phyloP scores from a whole-genome alignment of 1,140 invertebrate species.

The Ridgeia piscesae region DNA sequence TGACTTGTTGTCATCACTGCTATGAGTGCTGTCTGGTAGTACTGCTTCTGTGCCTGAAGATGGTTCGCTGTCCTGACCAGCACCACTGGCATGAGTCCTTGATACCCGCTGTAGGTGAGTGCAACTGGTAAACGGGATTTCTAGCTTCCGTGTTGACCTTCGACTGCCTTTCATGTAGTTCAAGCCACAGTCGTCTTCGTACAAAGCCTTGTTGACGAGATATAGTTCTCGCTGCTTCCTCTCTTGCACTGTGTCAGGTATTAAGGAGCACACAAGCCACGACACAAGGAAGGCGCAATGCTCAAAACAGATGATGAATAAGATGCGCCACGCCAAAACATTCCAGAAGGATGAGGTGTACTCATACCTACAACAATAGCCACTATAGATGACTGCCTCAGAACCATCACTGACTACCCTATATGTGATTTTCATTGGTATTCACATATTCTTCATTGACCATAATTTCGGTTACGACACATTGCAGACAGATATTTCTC shows the following conservation, averaged over 20 bases:
- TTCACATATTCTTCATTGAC: no score
- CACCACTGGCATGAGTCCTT: no score
- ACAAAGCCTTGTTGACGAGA: constrained; percentile 5
- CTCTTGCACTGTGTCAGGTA: constrained; percentile 78
- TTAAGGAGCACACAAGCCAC: constrained; percentile 80
- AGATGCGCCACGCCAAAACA: not conserved
- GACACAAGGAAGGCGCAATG: constrained; percentile 81
- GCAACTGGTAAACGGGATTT: not conserved
- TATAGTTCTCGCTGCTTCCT: constrained; percentile 77
- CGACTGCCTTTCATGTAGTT: not conserved
- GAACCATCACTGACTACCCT: no score
- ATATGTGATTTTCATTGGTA: no score
- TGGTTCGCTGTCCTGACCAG: no score
- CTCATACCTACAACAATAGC: not conserved
- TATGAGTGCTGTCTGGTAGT: no score
- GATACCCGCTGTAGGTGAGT: not conserved
- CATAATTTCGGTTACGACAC: no score
- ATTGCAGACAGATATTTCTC: no score
- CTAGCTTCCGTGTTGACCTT: not conserved
- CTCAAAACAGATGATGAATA: constrained; percentile 60
- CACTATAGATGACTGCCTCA: not conserved
- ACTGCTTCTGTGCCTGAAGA: no score
- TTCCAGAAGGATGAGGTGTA: not conserved
- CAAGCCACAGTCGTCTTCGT: not conserved
- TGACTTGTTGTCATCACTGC: not conserved